phyloP scores from a whole-genome alignment of 2,113 vertebrate species.

The Gallinago undulata region DNA sequence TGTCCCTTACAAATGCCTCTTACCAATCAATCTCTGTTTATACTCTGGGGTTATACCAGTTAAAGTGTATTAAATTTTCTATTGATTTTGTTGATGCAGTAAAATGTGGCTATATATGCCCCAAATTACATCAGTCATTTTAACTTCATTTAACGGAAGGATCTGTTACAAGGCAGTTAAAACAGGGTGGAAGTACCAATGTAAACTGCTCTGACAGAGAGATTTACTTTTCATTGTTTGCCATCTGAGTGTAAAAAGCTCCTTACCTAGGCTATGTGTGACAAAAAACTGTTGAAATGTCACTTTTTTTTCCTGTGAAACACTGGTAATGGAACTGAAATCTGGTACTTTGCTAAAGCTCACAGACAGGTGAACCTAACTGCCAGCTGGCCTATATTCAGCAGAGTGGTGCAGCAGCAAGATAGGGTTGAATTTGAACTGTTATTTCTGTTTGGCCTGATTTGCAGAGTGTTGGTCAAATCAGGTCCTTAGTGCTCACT shows the following conservation, averaged over 20 bases:
- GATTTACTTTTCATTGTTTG: background rate
- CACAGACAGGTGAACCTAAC: background rate
- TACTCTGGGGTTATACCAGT: background rate
- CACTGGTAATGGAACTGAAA: background rate
- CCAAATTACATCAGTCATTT: background rate
- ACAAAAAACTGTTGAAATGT: background rate
- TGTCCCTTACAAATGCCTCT: background rate
- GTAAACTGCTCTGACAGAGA: background rate
- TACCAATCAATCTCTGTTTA: background rate
- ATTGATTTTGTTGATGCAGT: background rate
- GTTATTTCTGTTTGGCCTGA: background rate
- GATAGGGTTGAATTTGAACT: background rate
- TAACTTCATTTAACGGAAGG: background rate
- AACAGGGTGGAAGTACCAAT: background rate
- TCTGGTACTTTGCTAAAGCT: background rate
- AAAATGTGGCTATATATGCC: background rate
- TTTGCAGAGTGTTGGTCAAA: background rate
- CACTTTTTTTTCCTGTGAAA: background rate
- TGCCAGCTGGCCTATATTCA: background rate
- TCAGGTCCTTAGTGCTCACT: background rate
- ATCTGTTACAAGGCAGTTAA: background rate
- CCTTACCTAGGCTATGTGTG: background rate
- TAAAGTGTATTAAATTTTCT: background rate
- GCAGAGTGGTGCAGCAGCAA: background rate
- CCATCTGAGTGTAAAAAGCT: background rate